Evolutionary conservation across 2,888 invertebrate genomes (phyloP).

Genomic region (Drosophila subsilvestris): DNA sequence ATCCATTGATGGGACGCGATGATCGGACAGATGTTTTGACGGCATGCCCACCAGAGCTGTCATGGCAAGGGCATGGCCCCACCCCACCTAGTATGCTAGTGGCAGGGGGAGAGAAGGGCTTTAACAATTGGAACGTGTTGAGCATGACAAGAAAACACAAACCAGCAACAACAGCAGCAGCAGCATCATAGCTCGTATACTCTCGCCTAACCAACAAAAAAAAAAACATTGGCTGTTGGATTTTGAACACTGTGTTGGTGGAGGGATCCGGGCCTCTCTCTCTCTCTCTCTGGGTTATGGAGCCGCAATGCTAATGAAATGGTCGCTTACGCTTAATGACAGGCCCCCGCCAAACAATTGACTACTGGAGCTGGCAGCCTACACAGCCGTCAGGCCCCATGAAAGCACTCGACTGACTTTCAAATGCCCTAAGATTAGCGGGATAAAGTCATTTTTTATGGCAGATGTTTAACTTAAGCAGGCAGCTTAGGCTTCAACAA

Average conservation of each 20-base stretch:
- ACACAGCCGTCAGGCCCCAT: neutral
- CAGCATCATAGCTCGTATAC: too few relatives aligned
- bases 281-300: neutral
- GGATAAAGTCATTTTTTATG: neutral
- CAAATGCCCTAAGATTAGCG: conserved; percentile 42
- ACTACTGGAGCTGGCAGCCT: conserved; percentile 14
- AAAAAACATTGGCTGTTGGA: conserved; percentile 21
- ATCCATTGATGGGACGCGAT: conserved; percentile 51
- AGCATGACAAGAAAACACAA: conserved; percentile 51
- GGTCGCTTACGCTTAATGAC: conserved; percentile 65
- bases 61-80: neutral
- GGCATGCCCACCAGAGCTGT: conserved; percentile 37
- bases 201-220: conserved; percentile 14
- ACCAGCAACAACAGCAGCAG: neutral
- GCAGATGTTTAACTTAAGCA: neutral
- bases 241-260: conserved; percentile 1
- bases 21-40: conserved; percentile 45
- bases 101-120: conserved; percentile 8
- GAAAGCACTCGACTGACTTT: conserved; percentile 29
- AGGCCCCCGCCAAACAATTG: conserved; percentile 63
- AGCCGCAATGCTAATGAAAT: conserved; percentile 73
- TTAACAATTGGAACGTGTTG: conserved; percentile 72
- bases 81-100: neutral
- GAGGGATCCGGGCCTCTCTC: neutral
- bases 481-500: neutral